These are phyloP conservation scores for Tonatia bakeri DNA, from an alignment of 2,113 vertebrate genomes.

Conservation along the genomic window DNA sequence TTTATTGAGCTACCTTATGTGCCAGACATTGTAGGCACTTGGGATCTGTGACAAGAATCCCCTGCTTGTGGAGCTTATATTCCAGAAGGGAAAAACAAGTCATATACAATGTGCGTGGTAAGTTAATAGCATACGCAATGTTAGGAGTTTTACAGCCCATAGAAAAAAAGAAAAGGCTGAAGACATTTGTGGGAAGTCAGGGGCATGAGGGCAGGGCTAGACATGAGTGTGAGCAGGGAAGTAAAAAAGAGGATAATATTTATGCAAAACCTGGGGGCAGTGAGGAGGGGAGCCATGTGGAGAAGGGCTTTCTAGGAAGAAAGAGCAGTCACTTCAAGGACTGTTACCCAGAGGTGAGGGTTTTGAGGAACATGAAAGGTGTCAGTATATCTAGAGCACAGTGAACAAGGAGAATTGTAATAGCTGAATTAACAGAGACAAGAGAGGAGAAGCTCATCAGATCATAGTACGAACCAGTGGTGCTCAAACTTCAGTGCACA, in stretches of 20 bases:
- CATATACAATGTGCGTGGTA: neutral
- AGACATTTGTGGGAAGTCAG: neutral
- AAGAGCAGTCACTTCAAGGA: neutral
- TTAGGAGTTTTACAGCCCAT: neutral
- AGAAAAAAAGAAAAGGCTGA: neutral
- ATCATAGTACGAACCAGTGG: neutral
- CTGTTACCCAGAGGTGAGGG: neutral
- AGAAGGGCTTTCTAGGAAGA: neutral
- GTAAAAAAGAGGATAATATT: neutral
- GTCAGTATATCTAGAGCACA: too few relatives aligned
- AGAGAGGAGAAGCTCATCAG: too few relatives aligned
- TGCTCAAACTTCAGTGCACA: neutral
- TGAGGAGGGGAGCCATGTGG: neutral
- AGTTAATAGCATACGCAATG: neutral
- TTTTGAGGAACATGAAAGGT: neutral
- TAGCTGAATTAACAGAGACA: neutral
- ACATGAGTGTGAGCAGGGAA: neutral
- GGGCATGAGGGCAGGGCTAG: neutral
- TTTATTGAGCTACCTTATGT: neutral
- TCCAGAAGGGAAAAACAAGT: neutral
- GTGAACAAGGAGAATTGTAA: neutral
- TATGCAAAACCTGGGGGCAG: neutral
- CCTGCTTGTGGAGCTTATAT: neutral
- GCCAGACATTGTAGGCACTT: neutral
- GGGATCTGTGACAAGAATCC: neutral